Evolutionary conservation across 2,888 invertebrate species (phyloP).

Genomic region (Ectropis crepuscularia): DNA sequence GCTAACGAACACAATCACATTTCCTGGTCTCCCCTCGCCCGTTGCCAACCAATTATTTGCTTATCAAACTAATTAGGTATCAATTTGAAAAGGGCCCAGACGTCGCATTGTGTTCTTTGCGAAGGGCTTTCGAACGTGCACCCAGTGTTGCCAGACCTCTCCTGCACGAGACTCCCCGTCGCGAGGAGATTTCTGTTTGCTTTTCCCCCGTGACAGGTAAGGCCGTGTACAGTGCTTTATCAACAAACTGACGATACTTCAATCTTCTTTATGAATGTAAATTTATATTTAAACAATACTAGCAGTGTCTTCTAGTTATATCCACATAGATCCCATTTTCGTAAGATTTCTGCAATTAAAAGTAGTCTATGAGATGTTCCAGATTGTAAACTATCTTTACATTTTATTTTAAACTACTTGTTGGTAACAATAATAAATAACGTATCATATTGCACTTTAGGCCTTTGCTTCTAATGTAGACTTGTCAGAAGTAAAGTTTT

Average conservation of each 20-base stretch:
- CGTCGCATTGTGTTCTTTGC: constrained; percentile 67
- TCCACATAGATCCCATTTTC: too few relatives aligned
- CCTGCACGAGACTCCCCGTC: constrained; percentile 38
- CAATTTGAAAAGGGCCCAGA: constrained; percentile 68
- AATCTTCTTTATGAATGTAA: too few relatives aligned
- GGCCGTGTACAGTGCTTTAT: not conserved
- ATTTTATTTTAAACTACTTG: constrained; percentile 65
- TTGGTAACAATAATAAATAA: constrained; percentile 68
- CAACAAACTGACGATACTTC: too few relatives aligned
- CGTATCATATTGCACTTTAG: constrained; percentile 48
- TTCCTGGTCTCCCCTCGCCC: constrained; percentile 21
- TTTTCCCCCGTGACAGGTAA: constrained; percentile 35
- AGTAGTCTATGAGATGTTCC: too few relatives aligned
- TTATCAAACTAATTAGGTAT: constrained; percentile 70
- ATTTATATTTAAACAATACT: too few relatives aligned
- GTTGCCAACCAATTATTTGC: constrained; percentile 53
- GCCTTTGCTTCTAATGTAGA: constrained; percentile 70
- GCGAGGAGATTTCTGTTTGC: constrained; percentile 41
- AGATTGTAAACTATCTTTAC: too few relatives aligned
- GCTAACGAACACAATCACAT: constrained; percentile 5
- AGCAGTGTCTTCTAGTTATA: too few relatives aligned
- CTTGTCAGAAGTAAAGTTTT: constrained; percentile 85
- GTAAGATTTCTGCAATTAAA: too few relatives aligned
- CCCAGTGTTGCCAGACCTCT: constrained; percentile 52
- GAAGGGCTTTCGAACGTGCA: constrained; percentile 52